A percentile compares a stretch with the other conserved stretches of the same genome.
These are phyloP conservation scores for Crotalus viridis DNA, from an alignment of 2,113 vertebrate genomes.

Conservation along the genomic window DNA sequence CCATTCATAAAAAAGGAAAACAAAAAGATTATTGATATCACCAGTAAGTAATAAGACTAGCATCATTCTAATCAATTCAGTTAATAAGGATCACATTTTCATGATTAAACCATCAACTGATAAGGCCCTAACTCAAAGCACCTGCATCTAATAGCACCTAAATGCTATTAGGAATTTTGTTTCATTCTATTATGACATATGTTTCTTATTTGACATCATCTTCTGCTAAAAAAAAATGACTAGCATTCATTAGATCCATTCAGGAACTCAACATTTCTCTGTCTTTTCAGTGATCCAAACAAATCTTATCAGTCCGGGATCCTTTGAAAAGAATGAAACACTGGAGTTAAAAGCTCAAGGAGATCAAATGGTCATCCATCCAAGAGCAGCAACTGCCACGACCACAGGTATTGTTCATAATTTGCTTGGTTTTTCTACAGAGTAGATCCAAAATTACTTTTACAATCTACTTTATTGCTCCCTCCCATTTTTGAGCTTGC, in stretches of 20 bases:
- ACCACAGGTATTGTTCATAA: not conserved
- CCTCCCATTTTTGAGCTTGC: not conserved
- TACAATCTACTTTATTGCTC: not conserved
- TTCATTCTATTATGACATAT: not conserved
- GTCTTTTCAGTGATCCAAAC: slow-evolving; percentile 23
- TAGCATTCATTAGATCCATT: not conserved
- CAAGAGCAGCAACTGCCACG: not conserved
- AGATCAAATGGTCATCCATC: not conserved
- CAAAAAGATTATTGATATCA: not conserved
- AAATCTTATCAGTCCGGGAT: not conserved
- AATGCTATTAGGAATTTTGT: not conserved
- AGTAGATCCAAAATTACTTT: not conserved
- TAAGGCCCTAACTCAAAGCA: not conserved
- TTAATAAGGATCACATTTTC: not conserved
- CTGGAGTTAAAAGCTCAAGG: not conserved
- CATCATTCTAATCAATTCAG: not conserved
- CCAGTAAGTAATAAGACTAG: not conserved
- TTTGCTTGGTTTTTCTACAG: not conserved
- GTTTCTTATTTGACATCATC: not conserved
- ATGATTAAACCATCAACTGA: not conserved
- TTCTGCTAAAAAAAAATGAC: not conserved
- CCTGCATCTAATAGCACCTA: not conserved
- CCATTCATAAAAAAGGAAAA: not conserved
- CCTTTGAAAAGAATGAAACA: not conserved
- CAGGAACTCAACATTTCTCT: not conserved